Evolutionary conservation across 2,113 vertebrate genomes (phyloP).

Genomic region (Hippocampus barbouri): DNA sequence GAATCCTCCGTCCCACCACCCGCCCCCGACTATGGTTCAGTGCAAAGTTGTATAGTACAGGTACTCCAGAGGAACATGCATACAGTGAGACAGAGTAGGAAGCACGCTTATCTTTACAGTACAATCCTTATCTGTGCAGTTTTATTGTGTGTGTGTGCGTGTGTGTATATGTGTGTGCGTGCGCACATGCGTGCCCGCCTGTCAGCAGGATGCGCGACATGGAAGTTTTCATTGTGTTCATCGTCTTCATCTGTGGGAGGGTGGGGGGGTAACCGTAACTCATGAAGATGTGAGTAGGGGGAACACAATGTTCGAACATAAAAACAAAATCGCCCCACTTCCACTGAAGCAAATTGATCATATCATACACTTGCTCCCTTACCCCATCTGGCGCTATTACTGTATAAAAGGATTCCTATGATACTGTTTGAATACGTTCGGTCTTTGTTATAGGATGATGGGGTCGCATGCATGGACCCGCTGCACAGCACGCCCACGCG

Average conservation of each 20-base stretch:
- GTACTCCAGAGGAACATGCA: conserved; percentile 72
- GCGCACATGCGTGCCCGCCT: conserved; percentile 26
- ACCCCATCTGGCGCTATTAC: conserved; percentile 42
- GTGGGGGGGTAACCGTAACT: not conserved
- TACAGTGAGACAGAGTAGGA: conserved; percentile 71
- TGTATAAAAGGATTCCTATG: conserved; percentile 60
- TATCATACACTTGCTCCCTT: conserved; percentile 54
- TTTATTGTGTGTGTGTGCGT: conserved; percentile 45
- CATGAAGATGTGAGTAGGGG: not conserved
- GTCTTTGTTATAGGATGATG: conserved; percentile 57
- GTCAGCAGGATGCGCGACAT: conserved; percentile 13
- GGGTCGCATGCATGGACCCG: conserved; percentile 72
- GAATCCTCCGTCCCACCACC: conserved; percentile 40
- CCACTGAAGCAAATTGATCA: conserved; percentile 42
- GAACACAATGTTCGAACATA: conserved; percentile 31
- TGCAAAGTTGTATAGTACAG: conserved; percentile 74
- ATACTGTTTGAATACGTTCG: conserved; percentile 56
- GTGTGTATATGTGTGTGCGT: conserved; percentile 46
- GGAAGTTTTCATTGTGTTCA: conserved; percentile 13
- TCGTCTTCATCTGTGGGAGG: not conserved
- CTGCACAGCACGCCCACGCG: not conserved
- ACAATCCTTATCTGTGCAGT: conserved; percentile 70
- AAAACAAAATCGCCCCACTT: conserved; percentile 56
- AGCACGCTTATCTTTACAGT: conserved; percentile 68
- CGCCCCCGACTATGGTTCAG: conserved; percentile 66